Evolutionary conservation across 2,797 vertebrate genomes (phyloP).

Genomic region (Melopsittacus undulatus): DNA sequence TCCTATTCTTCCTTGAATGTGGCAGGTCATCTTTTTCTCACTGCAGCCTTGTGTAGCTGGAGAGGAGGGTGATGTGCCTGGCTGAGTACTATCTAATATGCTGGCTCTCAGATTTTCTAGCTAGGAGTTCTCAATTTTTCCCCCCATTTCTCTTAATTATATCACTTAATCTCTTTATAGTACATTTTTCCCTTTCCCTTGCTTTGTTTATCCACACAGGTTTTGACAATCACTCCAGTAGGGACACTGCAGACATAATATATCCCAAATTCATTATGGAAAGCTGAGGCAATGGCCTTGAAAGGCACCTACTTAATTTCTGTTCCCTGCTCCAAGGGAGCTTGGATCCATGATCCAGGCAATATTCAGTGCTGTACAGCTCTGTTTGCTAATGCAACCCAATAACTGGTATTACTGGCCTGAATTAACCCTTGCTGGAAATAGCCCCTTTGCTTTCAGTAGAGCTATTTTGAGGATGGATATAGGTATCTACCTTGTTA

Average conservation of each 20-base stretch:
- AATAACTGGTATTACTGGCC: conserved; percentile 37
- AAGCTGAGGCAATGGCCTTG: not conserved
- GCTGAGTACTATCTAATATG: not conserved
- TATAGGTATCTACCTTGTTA: conserved; percentile 28
- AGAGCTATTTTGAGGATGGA: conserved; percentile 15
- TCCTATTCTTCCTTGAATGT: not conserved
- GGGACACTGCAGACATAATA: not conserved
- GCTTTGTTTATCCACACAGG: not conserved
- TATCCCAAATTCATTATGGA: not conserved
- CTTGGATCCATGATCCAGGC: not conserved
- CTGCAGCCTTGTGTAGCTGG: not conserved
- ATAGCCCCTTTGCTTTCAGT: conserved; percentile 12
- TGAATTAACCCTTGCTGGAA: conserved; percentile 29
- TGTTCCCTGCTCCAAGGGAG: not conserved
- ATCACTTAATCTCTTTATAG: not conserved
- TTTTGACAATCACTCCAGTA: not conserved
- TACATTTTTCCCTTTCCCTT: not conserved
- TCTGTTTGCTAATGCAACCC: conserved; percentile 31
- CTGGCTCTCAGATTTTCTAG: not conserved
- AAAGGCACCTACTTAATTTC: not conserved
- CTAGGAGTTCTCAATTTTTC: not conserved
- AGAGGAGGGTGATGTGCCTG: not conserved
- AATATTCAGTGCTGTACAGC: not conserved
- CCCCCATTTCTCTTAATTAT: not conserved
- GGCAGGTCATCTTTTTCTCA: not conserved